Evolutionary conservation across 2,113 vertebrate species (phyloP), one percentile per base, ranked within the genome.

Genomic region (Genyomyrus donnyi): DNA sequence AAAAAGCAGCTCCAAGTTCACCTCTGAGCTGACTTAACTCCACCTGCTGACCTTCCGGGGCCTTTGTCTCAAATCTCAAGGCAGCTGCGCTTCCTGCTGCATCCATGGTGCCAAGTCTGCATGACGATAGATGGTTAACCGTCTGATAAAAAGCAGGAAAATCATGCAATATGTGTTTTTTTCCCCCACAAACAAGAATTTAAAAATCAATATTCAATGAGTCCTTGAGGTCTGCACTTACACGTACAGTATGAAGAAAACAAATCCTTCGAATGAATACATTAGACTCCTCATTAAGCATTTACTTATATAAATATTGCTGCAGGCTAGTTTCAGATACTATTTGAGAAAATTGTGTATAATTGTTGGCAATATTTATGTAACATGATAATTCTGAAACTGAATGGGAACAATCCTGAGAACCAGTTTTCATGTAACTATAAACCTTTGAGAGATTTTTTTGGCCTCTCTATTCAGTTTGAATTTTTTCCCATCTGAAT

Each of bases 141-240:
- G 62, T 70, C 35, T 19, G 31, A 39, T 80, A 27, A 19, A 80
- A 35, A 6, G 35, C 74, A 42, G 31, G 17, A 8, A 39, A 19
- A 80, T 4, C 70, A 7, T 6, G 70, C 35, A 42, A 80, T 17
- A 6, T 19, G 15, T 39, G 70, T 19, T 31, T 27, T 70, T 77
- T 3, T 5, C 1, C 27, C 27, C 13, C 66, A 39, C 74, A 39
- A 80, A 15, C 35, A 39, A 39, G 70, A 35, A 80, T 42, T 2
- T 80, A 39, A 80, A 80, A 80, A 80, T 80, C 74, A 80, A 80
- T 42, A 80, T 80, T 80, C 74, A 39, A 42, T 80, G 74, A 80
- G 74, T 80, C 74, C 35, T 80, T 80, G 74, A 80, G 74, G 13
- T 80, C 10, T 80, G 13, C 35, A 39, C 39, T 80, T 70, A 70